phyloP scores from a whole-genome alignment of 1,140 invertebrate species.

The Rhysida immarginata region DNA sequence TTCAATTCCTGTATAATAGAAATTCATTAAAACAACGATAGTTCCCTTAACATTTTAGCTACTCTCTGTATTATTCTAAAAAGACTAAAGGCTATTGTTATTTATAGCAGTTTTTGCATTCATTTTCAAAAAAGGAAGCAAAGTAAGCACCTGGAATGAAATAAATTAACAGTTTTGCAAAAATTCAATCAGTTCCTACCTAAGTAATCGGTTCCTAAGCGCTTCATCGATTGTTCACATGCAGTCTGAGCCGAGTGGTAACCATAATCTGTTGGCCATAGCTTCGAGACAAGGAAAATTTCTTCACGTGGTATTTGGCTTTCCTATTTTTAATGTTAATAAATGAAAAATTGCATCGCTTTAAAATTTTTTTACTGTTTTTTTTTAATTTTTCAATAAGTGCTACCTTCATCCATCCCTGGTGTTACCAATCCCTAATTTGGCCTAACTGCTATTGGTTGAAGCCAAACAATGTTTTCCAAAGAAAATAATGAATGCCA shows the following conservation, averaged over 20 bases:
- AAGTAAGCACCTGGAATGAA: neutral
- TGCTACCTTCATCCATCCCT: neutral
- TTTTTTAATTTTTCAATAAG: neutral
- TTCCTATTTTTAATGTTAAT: constrained; percentile 14
- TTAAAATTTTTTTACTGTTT: neutral
- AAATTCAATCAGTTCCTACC: constrained; percentile 16
- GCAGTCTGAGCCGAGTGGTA: constrained; percentile 19
- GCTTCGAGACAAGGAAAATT: constrained; percentile 27
- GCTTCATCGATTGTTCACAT: constrained; percentile 23
- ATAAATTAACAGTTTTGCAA: neutral
- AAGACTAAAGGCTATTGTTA: no score
- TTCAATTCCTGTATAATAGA: no score
- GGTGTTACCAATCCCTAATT: neutral
- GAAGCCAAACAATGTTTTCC: no score
- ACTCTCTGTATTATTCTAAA: no score
- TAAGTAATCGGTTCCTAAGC: constrained; percentile 27
- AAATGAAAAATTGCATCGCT: no score
- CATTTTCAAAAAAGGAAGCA: neutral
- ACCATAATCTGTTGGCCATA: constrained; percentile 31
- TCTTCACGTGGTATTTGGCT: constrained; percentile 23
- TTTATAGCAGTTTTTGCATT: no score
- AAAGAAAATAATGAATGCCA: no score
- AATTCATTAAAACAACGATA: no score
- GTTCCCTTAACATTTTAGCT: no score
- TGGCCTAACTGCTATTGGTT: no score